These are phyloP conservation scores for Hemitrygon akajei DNA, from an alignment of 2,797 vertebrate genomes.

Conservation along the genomic window DNA sequence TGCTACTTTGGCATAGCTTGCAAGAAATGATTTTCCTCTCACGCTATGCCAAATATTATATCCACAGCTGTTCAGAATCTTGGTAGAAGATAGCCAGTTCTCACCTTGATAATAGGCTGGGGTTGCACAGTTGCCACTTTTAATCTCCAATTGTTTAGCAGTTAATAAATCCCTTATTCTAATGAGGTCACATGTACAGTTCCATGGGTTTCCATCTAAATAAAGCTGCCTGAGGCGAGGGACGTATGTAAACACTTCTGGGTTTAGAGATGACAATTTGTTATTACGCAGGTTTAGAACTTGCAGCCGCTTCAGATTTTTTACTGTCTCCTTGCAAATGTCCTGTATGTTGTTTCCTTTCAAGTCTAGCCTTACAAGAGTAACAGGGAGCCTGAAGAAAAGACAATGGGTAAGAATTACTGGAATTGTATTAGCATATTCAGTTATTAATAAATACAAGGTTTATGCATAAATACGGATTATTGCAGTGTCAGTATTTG, in stretches of 20 bases:
- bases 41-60: conserved; percentile 45
- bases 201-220: conserved; percentile 70
- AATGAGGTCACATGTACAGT: conserved; percentile 66
- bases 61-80: conserved; percentile 57
- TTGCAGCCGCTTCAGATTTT: conserved; percentile 63
- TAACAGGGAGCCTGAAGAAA: conserved; percentile 61
- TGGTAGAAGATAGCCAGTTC: conserved; percentile 64
- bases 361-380: conserved; percentile 65
- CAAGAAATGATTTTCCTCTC: conserved; percentile 38
- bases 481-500: background rate
- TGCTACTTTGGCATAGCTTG: conserved; percentile 46
- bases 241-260: conserved; percentile 55
- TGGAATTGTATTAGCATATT: background rate
- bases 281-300: conserved; percentile 71
- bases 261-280: conserved; percentile 59
- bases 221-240: conserved; percentile 62
- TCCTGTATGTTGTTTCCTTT: conserved; percentile 64
- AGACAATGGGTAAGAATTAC: conserved; percentile 37
- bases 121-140: conserved; percentile 57
- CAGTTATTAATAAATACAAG: background rate
- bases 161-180: conserved; percentile 54
- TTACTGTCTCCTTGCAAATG: conserved; percentile 59
- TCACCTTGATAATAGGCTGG: conserved; percentile 56
- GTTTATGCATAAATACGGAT: background rate
- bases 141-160: conserved; percentile 61